Evolutionary conservation across 2,797 vertebrate species (phyloP).

Genomic region (Avahi laniger): DNA sequence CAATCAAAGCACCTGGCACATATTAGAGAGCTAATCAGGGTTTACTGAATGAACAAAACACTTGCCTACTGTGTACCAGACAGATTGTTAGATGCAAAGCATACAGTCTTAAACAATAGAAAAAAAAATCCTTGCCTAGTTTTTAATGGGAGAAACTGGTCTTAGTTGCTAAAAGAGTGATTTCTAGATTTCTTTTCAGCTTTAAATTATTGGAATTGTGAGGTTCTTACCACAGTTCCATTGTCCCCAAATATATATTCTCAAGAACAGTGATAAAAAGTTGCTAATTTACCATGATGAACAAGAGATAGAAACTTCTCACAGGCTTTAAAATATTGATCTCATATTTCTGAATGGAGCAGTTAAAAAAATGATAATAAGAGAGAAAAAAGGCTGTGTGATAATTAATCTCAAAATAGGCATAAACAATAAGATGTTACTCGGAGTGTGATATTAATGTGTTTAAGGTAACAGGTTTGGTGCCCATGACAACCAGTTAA

Average conservation of each 20-base stretch:
- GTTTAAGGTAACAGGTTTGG: constrained; percentile 26
- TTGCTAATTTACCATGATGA: not conserved
- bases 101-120: not conserved
- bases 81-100: not conserved
- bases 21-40: not conserved
- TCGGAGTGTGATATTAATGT: not conserved
- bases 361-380: not conserved
- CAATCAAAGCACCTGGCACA: not conserved
- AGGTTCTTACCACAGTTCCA: not conserved
- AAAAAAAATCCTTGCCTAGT: not conserved
- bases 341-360: not conserved
- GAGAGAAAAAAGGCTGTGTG: not conserved
- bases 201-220: not conserved
- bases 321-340: constrained; percentile 18
- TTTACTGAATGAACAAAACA: not conserved
- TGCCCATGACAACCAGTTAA: constrained; percentile 1
- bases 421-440: not conserved
- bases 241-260: not conserved
- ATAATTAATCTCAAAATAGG: constrained; percentile 11
- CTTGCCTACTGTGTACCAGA: not conserved
- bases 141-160: not conserved
- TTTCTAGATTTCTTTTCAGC: not conserved
- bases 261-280: not conserved
- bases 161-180: not conserved
- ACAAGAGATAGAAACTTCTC: constrained; percentile 23